Conservation (phyloP, 2,797 vertebrate species). For the Schizopygopsis malacanthus region DNA sequence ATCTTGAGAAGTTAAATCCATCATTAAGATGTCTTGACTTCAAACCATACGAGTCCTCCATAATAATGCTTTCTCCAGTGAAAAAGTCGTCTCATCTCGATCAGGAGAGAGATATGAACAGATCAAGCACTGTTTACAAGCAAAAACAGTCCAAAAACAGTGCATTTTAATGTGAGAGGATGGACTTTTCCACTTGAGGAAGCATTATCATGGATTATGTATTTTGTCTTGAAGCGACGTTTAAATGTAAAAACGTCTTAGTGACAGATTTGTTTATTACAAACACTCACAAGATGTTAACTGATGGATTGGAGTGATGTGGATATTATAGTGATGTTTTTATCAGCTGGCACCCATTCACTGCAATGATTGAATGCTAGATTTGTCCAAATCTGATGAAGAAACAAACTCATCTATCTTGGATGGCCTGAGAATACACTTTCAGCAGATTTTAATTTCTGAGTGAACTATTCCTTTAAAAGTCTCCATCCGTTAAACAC, state of each 20-base stretch:
- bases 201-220: neutral
- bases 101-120: neutral
- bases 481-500: constrained; percentile 35
- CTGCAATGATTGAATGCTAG: neutral
- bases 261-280: neutral
- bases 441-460: neutral
- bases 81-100: neutral
- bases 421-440: neutral
- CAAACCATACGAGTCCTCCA: too few relatives aligned
- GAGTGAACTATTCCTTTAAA: neutral
- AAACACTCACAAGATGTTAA: neutral
- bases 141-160: neutral
- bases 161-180: neutral
- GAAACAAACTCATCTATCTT: neutral
- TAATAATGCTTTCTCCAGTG: neutral
- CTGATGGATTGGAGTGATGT: neutral
- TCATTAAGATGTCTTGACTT: neutral
- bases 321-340: neutral
- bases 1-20: neutral
- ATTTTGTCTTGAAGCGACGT: too few relatives aligned
- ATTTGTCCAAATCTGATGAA: neutral
- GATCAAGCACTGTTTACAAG: neutral
- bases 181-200: neutral
- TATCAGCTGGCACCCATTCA: neutral
- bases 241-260: neutral